A percentile compares a stretch with the other conserved stretches of the same genome.
These are phyloP conservation scores for Anodontia alba DNA, from an alignment of 2,888 invertebrate genomes.

Conservation along the genomic window DNA sequence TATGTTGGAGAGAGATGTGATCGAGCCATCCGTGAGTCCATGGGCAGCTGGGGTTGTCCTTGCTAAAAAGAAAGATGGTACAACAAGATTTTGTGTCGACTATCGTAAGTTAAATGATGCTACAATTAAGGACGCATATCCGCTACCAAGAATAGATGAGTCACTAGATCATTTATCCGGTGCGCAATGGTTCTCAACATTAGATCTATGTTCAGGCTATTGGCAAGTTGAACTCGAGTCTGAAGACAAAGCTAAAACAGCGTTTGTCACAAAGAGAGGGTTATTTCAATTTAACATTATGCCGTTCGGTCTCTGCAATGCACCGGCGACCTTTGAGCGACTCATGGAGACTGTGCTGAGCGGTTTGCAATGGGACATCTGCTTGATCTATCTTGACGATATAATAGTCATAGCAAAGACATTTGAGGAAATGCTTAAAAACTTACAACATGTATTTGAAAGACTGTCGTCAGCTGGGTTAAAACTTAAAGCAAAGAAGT, in stretches of 20 bases:
- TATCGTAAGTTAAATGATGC: no score
- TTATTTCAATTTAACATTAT: not conserved
- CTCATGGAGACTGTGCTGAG: not conserved
- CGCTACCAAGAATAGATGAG: no score
- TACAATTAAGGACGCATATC: no score
- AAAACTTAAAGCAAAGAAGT: slow-evolving; percentile 11
- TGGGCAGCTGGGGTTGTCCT: no score
- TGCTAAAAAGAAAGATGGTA: no score
- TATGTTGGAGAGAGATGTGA: no score
- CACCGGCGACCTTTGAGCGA: not conserved
- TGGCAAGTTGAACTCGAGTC: not conserved
- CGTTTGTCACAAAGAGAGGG: not conserved
- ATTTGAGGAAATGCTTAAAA: not conserved
- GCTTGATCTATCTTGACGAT: not conserved
- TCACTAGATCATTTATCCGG: no score
- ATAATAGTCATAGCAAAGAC: not conserved
- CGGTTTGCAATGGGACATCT: not conserved
- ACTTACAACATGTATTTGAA: not conserved
- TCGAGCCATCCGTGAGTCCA: no score
- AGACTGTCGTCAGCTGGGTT: not conserved
- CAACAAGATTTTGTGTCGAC: no score
- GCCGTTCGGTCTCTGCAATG: not conserved
- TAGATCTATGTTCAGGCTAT: not conserved
- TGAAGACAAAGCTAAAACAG: not conserved
- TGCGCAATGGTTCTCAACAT: no score